Evolutionary conservation across 2,888 invertebrate genomes (phyloP).

Genomic region (Synergus umbraculus): DNA sequence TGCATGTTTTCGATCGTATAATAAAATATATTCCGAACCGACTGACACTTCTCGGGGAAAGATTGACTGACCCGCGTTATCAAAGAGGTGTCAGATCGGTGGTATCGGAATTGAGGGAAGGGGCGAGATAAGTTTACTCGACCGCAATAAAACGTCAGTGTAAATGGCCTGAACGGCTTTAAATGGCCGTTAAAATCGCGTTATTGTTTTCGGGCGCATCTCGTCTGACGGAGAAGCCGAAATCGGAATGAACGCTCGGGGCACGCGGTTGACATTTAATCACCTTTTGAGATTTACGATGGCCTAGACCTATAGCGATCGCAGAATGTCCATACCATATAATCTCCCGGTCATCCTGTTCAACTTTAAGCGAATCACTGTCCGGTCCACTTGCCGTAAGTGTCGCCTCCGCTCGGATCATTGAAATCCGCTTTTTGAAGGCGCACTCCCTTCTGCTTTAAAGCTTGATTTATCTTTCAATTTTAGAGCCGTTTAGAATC

Average conservation of each 20-base stretch:
- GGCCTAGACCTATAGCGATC: slow-evolving; percentile 62
- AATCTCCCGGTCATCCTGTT: slow-evolving; percentile 52
- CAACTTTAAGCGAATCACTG: slow-evolving; percentile 57
- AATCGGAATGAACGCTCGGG: slow-evolving; percentile 61
- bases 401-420: slow-evolving; percentile 56
- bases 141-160: slow-evolving; percentile 66
- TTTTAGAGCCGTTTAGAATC: slow-evolving; percentile 5
- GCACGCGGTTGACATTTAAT: slow-evolving; percentile 74
- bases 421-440: slow-evolving; percentile 4
- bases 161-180: slow-evolving; percentile 66
- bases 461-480: slow-evolving; percentile 21
- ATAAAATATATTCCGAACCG: slow-evolving; percentile 23
- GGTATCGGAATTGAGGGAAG: background rate
- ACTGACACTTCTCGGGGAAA: slow-evolving; percentile 19
- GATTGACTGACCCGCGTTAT: slow-evolving; percentile 30
- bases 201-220: slow-evolving; percentile 71
- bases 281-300: slow-evolving; percentile 74
- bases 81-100: slow-evolving; percentile 29
- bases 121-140: slow-evolving; percentile 56
- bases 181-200: slow-evolving; percentile 71
- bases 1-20: slow-evolving; percentile 20
- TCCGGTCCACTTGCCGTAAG: slow-evolving; percentile 63
- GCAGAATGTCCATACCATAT: slow-evolving; percentile 52
- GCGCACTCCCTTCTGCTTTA: background rate
- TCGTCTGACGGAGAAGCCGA: slow-evolving; percentile 55